Base-by-base conservation (phyloP, 1,140 invertebrate genomes). In the Heliconius nattereri region DNA sequence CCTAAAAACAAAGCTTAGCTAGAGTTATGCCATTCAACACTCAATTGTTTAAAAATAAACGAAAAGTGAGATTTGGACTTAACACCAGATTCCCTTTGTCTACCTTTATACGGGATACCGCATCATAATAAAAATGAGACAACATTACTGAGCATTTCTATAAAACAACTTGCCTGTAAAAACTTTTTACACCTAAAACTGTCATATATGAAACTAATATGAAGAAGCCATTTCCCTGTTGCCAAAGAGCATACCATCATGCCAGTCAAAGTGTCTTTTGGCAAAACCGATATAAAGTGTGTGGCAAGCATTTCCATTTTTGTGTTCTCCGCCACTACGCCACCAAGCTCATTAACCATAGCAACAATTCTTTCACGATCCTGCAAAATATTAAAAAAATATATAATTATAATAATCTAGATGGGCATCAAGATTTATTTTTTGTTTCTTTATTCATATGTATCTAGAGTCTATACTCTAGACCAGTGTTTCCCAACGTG, bases 281-380 rank as follows among this genome's bases (percentile, higher is more conserved):
- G 93, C 82, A 94, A 83, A 76, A 92, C 87, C 40, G 91, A 87
- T 75, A 94, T 88, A 77, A 91, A 94, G 81, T 94, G 93, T 73
- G 92, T 94, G 71, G 93, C 87, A 77, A 93, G 80, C 93, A 94
- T 94, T 70, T 94, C 93, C 93, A 94, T 94, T 80, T 93, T 93
- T n/a, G 92, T 94, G 76, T 93, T 94, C 76, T 92, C 91, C 0
- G 92, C 92, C 1, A 94, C 92, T 1, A 93, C 92, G 8, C 92
- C 92, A 7, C 91, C 92, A 52, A 94, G 80, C 76, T 93, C 90
- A 70, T 89, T 91, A 52, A 94, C 89, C 92, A 94, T 94, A 5
- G 90, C 86, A 13, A 86, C 85, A 57, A 94, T 89, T 77, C 91
- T 82, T 26, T 93, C 91, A 19, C 89, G 89, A 78, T 94, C 91